Base-by-base conservation (phyloP, 2,888 invertebrate species). In the Monopis laevigella region DNA sequence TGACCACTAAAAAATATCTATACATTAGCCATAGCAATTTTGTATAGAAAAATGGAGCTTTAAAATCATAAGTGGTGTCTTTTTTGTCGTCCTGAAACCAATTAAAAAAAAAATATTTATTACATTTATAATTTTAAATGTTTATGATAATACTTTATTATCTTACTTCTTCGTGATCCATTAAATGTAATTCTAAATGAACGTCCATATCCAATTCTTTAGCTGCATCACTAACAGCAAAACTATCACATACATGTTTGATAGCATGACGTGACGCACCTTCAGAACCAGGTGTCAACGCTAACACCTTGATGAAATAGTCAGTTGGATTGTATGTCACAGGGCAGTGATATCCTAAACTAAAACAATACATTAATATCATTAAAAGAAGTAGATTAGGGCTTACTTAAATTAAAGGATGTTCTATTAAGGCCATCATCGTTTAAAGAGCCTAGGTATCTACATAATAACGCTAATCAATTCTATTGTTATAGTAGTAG, bases 301-400 rank as follows among this genome's bases (percentile, higher is more conserved):
- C 93, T 48, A 96, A 65, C 0, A 89, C 89, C 51, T 90, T 88
- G 48, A 97, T 91, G 56, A 93, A 88, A 71, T 90, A 93, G 62
- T 97, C 97, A 0, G 96, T 94, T 0, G 94, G 93, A 63, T 95
- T 96, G 74, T 89, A 95, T 39, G 89, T 89, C 24, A 84, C 73
- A 0, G 95, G 95, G 52, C 92, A 93, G 28, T 81, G 73, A 64
- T 89, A 89, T 8, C 92, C 92, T 38, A 87, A 72, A 41, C 90
- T 90, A 64, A 3, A 59, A n/a, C n/a, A 55, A 32, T 35, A 11
- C 12, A 24, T 6, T 30, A 7, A 39, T 10, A n/a, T 11, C 12
- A 8, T 24, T n/a, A n/a, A 28, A 26, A 16, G 17, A 34, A n/a
- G 4, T 3, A 8, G 7, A 36, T 28, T 8, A 26, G 29, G 45